Conservation (phyloP, 2,888 invertebrate species). For the Dysmachus trigonus region DNA sequence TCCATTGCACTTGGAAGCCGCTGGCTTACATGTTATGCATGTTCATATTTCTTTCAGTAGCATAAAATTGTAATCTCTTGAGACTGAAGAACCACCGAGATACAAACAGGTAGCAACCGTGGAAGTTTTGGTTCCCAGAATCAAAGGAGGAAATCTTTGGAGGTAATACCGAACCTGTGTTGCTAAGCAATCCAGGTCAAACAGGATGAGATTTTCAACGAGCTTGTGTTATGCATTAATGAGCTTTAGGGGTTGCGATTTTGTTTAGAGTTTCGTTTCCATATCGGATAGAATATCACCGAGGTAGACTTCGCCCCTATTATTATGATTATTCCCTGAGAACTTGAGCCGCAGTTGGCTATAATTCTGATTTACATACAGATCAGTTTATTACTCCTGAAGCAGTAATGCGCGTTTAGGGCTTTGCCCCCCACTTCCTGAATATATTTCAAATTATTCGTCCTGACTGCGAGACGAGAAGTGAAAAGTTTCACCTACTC, state of each 20-base stretch:
- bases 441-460: neutral
- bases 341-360: neutral
- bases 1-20: neutral
- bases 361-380: neutral
- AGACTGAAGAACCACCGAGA: neutral
- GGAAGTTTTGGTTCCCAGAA: neutral
- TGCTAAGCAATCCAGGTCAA: neutral
- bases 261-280: neutral
- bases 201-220: neutral
- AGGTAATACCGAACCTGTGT: neutral
- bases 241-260: neutral
- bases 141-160: neutral
- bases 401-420: neutral
- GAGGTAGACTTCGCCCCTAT: neutral
- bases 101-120: neutral
- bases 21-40: neutral
- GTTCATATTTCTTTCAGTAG: neutral
- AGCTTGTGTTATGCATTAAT: neutral
- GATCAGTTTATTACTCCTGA: neutral
- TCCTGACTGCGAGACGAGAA: neutral
- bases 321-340: neutral
- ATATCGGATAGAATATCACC: neutral
- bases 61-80: neutral
- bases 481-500: neutral
- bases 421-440: neutral